phyloP scores from a whole-genome alignment of 2,797 vertebrate genomes.

The Eremophila alpestris region DNA sequence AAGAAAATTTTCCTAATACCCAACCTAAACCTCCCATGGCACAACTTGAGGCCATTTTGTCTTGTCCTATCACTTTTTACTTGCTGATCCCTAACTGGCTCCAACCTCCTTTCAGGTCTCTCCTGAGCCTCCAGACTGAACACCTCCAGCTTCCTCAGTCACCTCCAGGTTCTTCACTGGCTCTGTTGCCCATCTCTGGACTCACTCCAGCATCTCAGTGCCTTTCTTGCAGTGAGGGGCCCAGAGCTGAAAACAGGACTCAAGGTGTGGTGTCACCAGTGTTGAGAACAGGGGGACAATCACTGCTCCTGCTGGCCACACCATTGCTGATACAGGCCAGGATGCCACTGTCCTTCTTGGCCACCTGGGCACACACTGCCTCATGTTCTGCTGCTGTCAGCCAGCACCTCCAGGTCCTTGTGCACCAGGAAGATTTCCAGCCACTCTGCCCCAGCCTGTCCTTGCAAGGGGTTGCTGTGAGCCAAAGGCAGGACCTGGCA shows the following conservation, averaged over 20 bases:
- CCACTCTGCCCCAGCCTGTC: background rate
- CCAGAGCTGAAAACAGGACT: background rate
- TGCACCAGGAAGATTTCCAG: background rate
- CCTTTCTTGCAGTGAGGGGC: background rate
- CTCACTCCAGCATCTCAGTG: background rate
- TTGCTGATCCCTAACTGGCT: background rate
- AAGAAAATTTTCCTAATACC: background rate
- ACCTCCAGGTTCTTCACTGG: background rate
- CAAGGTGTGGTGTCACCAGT: accelerated
- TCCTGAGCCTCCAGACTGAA: background rate
- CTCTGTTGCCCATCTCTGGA: background rate
- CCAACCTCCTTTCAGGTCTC: background rate
- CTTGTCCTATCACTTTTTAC: background rate
- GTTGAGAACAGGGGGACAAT: accelerated
- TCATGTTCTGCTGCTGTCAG: background rate
- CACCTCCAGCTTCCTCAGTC: background rate
- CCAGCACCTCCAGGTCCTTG: accelerated
- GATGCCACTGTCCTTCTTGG: background rate
- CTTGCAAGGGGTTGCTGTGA: background rate
- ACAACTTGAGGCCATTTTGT: background rate
- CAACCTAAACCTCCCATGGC: background rate
- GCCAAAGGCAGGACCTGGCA: accelerated
- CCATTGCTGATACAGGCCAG: accelerated
- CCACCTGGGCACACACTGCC: accelerated
- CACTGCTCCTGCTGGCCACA: background rate